Percentiles rank a stretch among this genome's conserved stretches.
phyloP scores from a whole-genome alignment of 2,797 vertebrate genomes.

The Rhinoraja longicauda region DNA sequence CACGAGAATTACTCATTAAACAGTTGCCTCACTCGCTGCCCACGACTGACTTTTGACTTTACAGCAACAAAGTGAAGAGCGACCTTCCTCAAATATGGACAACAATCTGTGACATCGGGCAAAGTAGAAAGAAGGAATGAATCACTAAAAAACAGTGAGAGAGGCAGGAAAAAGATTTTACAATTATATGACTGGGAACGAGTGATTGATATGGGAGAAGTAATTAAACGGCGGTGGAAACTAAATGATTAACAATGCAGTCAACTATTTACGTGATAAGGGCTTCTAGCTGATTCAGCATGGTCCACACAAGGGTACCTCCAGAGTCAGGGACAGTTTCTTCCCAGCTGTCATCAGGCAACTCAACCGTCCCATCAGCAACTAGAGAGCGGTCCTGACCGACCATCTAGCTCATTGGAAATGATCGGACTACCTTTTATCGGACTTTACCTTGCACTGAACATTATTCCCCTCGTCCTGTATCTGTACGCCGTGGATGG shows the following conservation, averaged over 20 bases:
- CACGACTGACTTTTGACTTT: not conserved
- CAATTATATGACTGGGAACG: not conserved
- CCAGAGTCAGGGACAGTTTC: too few species aligned
- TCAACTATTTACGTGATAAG: not conserved
- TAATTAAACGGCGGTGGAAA: not conserved
- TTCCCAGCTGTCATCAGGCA: too few species aligned
- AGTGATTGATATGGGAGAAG: not conserved
- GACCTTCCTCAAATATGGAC: too few species aligned
- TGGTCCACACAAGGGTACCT: not conserved
- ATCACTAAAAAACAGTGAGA: not conserved
- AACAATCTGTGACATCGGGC: not conserved
- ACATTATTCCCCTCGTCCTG: too few species aligned
- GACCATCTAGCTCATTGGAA: too few species aligned
- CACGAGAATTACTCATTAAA: conserved; percentile 35
- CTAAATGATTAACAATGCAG: conserved; percentile 12
- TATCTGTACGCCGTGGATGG: too few species aligned
- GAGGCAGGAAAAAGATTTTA: not conserved
- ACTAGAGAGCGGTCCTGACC: too few species aligned
- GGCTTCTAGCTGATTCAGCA: not conserved
- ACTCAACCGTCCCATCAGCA: too few species aligned
- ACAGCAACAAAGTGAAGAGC: too few species aligned
- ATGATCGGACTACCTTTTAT: too few species aligned
- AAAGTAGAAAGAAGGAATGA: not conserved
- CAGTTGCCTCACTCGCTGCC: not conserved
- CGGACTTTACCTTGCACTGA: too few species aligned